Percentiles rank a stretch among this genome's conserved stretches.
phyloP scores from a whole-genome alignment of 2,888 invertebrate genomes.

The Ptilodon capucinus region DNA sequence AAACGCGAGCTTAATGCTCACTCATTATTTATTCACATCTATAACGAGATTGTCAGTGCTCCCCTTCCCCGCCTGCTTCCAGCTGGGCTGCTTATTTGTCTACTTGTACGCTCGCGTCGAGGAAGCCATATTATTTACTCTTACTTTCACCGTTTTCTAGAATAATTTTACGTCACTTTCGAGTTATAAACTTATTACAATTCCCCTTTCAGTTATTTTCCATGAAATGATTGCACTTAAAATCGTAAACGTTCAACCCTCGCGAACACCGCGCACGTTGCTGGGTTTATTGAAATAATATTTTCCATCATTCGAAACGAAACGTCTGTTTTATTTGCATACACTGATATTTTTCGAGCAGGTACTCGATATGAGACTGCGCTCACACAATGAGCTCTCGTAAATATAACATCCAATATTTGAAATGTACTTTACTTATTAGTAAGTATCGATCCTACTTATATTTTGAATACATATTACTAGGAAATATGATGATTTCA shows the following conservation, averaged over 20 bases:
- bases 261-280: constrained; percentile 29
- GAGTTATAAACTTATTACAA: constrained; percentile 62
- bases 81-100: constrained; percentile 57
- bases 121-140: constrained; percentile 48
- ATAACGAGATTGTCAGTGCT: constrained; percentile 78
- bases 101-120: constrained; percentile 38
- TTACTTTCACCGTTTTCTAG: constrained; percentile 55
- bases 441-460: background rate
- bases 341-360: constrained; percentile 41
- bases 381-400: constrained; percentile 13
- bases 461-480: background rate
- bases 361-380: constrained; percentile 29
- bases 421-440: background rate
- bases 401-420: background rate
- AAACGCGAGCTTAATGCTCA: constrained; percentile 70
- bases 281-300: constrained; percentile 43
- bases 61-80: constrained; percentile 50
- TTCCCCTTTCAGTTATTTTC: background rate
- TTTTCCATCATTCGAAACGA: constrained; percentile 34
- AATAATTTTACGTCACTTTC: constrained; percentile 60
- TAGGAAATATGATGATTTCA: too few species aligned
- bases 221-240: background rate
- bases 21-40: constrained; percentile 81
- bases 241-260: constrained; percentile 25
- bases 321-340: constrained; percentile 47